Base-by-base conservation (phyloP, 2,888 invertebrate species). In the Nasonia oneida region DNA sequence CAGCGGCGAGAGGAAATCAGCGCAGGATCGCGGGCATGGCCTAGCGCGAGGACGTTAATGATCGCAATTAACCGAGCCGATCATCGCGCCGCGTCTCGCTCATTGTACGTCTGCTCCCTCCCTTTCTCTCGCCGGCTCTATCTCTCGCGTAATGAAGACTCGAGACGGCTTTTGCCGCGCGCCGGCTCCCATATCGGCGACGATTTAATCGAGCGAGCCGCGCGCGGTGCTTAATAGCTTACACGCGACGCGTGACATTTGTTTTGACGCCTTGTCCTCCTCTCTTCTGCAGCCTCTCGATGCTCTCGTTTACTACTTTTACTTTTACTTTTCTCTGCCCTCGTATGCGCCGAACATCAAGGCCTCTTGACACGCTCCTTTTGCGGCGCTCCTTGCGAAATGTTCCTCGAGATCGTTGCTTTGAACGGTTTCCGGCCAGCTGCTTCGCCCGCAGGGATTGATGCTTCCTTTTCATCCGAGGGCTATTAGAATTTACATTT, bases 11-110 rank as follows among this genome's bases (percentile, higher is more conserved):
- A 85, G 85, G 84, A 88, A 88, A 89, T 87, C 86, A 39, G 23
- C 81, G 79, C 67, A 12, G 64, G 78, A 84, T 86, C 79, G 3
- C 79, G 3, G 42, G 42, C 73, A 8, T 3, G 42, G 29, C 29
- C 42, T 42, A 73, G 73, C 77, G 81, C 75, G 79, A 74, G 81
- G 61, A 84, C 87, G 86, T 89, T 88, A 89, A 90, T 86, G 88
- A 89, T 89, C 88, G 89, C 88, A 90, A 91, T 91, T 90, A 90
- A 89, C 88, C 79, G 85, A 83, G 86, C 75, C 84, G 82, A 85
- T 83, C 83, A 37, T 74, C 18, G 53, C 77, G 4, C 37, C 37
- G 37, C 47, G 67, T 3, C 3, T 53, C 79, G 79, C 88, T 88
- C 81, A 86, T 88, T 88, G 37, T 37, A 87, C 83, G 75, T 3